Evolutionary conservation across 2,113 vertebrate species (phyloP), one percentile per base, ranked within the genome.

Genomic region (Marmota monax): DNA sequence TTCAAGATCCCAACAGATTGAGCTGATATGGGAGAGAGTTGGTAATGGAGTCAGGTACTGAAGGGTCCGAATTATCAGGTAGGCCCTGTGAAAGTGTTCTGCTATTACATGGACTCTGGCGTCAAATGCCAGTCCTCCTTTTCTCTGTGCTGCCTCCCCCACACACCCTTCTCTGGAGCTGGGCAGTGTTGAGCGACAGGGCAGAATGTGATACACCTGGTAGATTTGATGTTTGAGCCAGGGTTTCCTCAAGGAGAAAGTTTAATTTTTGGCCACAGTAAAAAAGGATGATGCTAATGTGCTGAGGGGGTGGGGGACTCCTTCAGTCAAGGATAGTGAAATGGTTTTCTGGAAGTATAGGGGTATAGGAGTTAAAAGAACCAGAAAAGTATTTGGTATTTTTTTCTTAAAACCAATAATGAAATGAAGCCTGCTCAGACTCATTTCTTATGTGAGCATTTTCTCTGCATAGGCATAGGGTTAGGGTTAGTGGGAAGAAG

Each of bases 181-280:
- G 83, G 45, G 22, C 42, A 82, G 37, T n/a, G n/a, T n/a, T n/a
- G n/a, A n/a, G n/a, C n/a, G n/a, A n/a, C n/a, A n/a, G 83, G 45
- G 22, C 42, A 82, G 37, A 83, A 37, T 70, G 37, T 42, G n/a
- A 70, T 37, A 42, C 1, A 48, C n/a, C 25, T 45, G 23, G 20
- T 58, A 25, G 51, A 73, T 23, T 48, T 84, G 45, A 74, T 70
- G 11, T 86, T 90, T 82, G 58, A 90, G 56, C 69, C 51, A 89
- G 80, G 4, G 32, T 80, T 85, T 83, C 69, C 92, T 91, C 25
- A 73, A 84, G 76, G 51, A 73, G 25, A 53, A 96, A 94, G 37
- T 58, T 82, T 79, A 37, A 14, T 69, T 80, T 94, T 72, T 34
- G 45, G 63, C 45, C 53, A 73, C 20, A 72, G 76, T 27, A 16